phyloP scores from a whole-genome alignment of 2,888 invertebrate genomes.

The Sepioteuthis lessoniana region DNA sequence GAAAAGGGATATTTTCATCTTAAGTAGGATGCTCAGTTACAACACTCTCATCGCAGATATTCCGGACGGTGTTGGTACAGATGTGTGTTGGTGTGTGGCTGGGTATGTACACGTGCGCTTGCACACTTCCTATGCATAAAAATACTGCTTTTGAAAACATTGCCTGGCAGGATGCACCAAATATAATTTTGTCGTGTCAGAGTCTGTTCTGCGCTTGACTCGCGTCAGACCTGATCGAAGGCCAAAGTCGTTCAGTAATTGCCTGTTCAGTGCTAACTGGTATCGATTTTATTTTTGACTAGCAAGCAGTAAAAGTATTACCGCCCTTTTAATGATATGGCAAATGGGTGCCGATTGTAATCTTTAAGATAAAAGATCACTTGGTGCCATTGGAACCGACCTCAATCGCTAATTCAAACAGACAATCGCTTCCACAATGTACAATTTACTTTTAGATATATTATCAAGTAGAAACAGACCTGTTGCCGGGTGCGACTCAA shows the following conservation, averaged over 20 bases:
- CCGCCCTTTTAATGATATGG: constrained; percentile 23
- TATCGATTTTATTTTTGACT: neutral
- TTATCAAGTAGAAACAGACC: neutral
- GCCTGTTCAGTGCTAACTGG: neutral
- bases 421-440: neutral
- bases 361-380: neutral
- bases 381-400: neutral
- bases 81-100: too few relatives aligned
- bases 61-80: too few relatives aligned
- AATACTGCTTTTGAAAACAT: too few relatives aligned
- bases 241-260: constrained; percentile 19
- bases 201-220: neutral
- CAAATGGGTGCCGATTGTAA: constrained; percentile 11
- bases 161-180: neutral
- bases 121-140: too few relatives aligned
- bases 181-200: neutral
- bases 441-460: neutral
- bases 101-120: too few relatives aligned
- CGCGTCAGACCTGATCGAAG: constrained; percentile 7
- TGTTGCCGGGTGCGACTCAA: neutral
- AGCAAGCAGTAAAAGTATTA: neutral
- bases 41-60: too few relatives aligned
- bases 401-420: neutral
- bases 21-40: too few relatives aligned
- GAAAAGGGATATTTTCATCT: too few relatives aligned